A percentile compares a stretch with the other conserved stretches of the same genome.
Evolutionary conservation across 2,888 invertebrate genomes (phyloP).

Genomic region (Empis livida): DNA sequence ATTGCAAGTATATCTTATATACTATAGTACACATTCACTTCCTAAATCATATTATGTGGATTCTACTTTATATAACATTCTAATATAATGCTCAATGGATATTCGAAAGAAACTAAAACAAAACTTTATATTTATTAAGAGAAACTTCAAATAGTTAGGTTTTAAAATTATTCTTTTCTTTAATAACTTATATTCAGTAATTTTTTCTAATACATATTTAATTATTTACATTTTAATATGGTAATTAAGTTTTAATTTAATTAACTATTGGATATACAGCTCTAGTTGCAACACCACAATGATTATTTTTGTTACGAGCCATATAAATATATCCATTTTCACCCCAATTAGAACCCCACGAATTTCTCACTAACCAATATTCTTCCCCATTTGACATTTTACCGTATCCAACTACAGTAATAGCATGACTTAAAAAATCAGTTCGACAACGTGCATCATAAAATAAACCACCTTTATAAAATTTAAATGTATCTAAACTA

Average conservation of each 20-base stretch:
- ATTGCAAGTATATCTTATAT: no score
- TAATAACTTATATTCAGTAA: no score
- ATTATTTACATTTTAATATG: no score
- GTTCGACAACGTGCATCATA: slow-evolving; percentile 59
- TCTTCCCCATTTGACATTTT: slow-evolving; percentile 2
- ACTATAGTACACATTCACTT: no score
- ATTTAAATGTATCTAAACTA: slow-evolving; percentile 60
- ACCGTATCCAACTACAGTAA: slow-evolving; percentile 11
- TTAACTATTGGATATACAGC: slow-evolving; percentile 67
- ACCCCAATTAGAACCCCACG: slow-evolving; percentile 55
- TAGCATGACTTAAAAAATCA: slow-evolving; percentile 57
- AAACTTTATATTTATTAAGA: no score
- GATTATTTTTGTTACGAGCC: slow-evolving; percentile 62
- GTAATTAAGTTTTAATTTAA: neutral
- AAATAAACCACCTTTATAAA: slow-evolving; percentile 63
- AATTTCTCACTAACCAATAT: slow-evolving; percentile 45
- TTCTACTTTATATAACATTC: no score
- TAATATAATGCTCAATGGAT: no score
- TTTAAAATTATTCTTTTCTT: no score
- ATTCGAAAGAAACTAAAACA: no score
- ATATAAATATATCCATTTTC: slow-evolving; percentile 69
- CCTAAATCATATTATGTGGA: no score
- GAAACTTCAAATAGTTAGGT: no score
- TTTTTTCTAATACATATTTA: no score
- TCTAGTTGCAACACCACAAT: slow-evolving; percentile 65